These are phyloP conservation scores for Brachystomella parvula DNA, from an alignment of 1,140 invertebrate genomes.

Conservation along the genomic window DNA sequence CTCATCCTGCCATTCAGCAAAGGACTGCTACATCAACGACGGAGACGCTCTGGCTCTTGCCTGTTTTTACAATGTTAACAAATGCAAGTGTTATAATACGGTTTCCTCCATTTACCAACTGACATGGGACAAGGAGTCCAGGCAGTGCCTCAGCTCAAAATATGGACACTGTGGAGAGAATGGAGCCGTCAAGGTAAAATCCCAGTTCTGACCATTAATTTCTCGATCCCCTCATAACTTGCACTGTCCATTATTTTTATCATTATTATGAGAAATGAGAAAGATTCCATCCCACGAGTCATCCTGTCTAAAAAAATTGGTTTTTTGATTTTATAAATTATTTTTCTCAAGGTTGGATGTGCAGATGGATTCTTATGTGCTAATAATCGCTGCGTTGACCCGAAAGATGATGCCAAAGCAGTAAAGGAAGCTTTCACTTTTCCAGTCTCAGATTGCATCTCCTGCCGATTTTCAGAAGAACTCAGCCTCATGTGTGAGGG, in stretches of 20 bases:
- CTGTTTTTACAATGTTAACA: slow-evolving; percentile 3
- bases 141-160: background rate
- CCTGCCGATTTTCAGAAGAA: background rate
- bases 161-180: slow-evolving; percentile 3
- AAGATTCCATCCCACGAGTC: no score
- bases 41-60: background rate
- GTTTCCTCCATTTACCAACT: background rate
- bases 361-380: background rate
- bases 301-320: no score
- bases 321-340: no score
- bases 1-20: background rate
- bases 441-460: background rate
- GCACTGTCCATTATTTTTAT: no score
- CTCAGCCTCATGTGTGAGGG: background rate
- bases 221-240: no score
- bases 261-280: no score
- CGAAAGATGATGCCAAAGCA: background rate
- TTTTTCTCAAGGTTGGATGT: background rate
- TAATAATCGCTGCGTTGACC: background rate
- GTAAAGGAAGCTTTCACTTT: background rate
- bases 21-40: slow-evolving; percentile 5
- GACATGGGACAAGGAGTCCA: background rate
- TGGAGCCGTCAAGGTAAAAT: background rate
- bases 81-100: background rate
- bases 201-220: no score